Base-by-base conservation (phyloP, 2,113 vertebrate genomes). In the Tupaia chinensis region DNA sequence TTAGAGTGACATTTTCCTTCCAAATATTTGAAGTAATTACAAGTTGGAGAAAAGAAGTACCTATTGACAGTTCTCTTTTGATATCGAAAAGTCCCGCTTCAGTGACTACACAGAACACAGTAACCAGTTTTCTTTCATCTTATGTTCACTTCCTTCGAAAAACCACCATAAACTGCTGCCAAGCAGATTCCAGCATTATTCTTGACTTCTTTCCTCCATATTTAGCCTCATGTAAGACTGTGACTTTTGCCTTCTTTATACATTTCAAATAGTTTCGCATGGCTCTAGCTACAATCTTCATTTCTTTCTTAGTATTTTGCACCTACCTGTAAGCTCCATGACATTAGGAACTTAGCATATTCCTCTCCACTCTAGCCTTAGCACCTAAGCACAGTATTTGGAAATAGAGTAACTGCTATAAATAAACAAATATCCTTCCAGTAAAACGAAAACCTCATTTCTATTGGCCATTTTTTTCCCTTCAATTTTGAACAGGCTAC, bases 1-100 rank as follows among this genome's bases (percentile, higher is more conserved):
- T 79, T 54, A 91, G 27, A 25, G 7, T 96, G 95, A 97, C 60
- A 89, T 97, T 97, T 97, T 83, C 85, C 60, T 91, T 96, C 87
- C 93, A 96, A 95, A 96, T 94, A 95, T 94, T 91, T 96, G 76
- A 94, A 32, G 65, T 92, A 95, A 97, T 95, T 95, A 79, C 17
- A 85, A 85, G 66, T 53, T 53, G 16, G 19, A 80, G 61, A 88
- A 80, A 86, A 72, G 87, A 96, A 81, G 76, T 58, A 69, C 54
- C 78, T 80, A 73, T 54, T 76, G 91, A 84, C 53, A 89, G 58
- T 92, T 93, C 93, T 92, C 60, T 93, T 88, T 58, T 65, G 61
- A 85, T 79, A 60, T 10, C 92, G 74, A 76, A 93, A 96, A 60
- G 32, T 32, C 34, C 61, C 76, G 54, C 54, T 66, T 82, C 44